Conservation (phyloP, 2,113 vertebrate genomes). For the Todiramphus chloris region DNA sequence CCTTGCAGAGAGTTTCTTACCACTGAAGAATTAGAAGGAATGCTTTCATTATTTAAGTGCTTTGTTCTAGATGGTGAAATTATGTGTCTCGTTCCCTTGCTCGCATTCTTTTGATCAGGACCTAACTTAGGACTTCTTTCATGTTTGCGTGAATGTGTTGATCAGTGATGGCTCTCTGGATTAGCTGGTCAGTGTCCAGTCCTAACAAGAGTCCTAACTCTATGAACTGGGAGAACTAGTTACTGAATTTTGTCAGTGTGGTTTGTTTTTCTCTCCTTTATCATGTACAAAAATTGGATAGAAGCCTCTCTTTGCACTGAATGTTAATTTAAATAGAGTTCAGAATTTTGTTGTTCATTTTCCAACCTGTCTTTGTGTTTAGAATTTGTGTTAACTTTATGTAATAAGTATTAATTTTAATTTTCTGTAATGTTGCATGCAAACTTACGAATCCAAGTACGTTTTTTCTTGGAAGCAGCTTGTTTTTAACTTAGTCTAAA, state of each 20-base stretch:
- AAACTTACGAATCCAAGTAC: neutral
- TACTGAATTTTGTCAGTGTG: neutral
- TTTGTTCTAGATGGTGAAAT: neutral
- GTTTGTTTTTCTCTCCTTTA: neutral
- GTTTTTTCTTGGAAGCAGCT: neutral
- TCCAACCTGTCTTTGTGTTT: neutral
- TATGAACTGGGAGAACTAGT: neutral
- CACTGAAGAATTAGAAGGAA: neutral
- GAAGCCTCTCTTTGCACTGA: neutral
- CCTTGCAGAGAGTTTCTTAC: neutral
- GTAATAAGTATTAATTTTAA: neutral
- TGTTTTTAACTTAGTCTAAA: neutral
- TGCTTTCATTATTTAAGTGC: neutral
- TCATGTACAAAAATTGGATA: neutral
- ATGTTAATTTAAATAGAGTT: neutral
- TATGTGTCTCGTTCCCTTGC: neutral
- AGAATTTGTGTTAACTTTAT: neutral
- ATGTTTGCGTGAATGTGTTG: neutral
- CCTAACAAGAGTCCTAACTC: neutral
- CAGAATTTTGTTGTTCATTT: neutral
- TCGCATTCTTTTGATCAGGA: neutral
- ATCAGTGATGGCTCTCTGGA: neutral
- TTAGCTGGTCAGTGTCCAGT: neutral
- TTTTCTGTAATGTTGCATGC: neutral
- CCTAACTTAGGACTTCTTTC: neutral